Conservation (phyloP, 2,113 vertebrate species). For the Taurulus bubalis region DNA sequence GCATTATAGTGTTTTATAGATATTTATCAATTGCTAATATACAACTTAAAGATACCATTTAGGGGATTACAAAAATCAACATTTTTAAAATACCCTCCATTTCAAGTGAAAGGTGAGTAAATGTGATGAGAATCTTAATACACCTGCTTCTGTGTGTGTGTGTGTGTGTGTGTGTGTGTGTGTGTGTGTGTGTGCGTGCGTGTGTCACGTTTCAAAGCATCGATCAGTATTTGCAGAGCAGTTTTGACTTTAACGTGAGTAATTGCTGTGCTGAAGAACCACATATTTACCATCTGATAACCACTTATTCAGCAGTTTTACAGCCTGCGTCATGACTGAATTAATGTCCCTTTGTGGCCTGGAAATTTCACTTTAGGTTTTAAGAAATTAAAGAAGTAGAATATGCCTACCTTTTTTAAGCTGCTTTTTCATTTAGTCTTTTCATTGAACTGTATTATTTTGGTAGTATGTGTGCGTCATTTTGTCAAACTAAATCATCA, state of each 20-base stretch:
- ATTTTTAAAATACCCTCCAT: not conserved
- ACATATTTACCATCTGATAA: not conserved
- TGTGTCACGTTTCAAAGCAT: not conserved
- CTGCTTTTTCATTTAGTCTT: not conserved
- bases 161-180: no score
- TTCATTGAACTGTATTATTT: not conserved
- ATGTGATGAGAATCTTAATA: not conserved
- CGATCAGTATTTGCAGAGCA: not conserved
- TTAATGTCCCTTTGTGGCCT: not conserved
- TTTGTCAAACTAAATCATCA: not conserved
- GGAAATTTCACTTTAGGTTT: not conserved
- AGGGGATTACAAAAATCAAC: not conserved
- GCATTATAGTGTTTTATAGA: not conserved
- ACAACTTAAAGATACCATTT: not conserved
- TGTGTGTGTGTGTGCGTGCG: no score
- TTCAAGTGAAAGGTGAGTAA: not conserved
- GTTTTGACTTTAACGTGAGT: constrained; percentile 11
- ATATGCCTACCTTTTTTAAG: not conserved
- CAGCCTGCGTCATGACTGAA: constrained; percentile 1
- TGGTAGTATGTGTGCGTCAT: not conserved
- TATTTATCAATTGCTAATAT: not conserved
- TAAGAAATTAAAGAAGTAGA: not conserved
- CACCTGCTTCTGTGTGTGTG: no score
- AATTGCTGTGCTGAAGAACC: not conserved
- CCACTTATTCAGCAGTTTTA: not conserved